Evolutionary conservation across 2,113 vertebrate species (phyloP).

Genomic region (Amblyornis subalaris): DNA sequence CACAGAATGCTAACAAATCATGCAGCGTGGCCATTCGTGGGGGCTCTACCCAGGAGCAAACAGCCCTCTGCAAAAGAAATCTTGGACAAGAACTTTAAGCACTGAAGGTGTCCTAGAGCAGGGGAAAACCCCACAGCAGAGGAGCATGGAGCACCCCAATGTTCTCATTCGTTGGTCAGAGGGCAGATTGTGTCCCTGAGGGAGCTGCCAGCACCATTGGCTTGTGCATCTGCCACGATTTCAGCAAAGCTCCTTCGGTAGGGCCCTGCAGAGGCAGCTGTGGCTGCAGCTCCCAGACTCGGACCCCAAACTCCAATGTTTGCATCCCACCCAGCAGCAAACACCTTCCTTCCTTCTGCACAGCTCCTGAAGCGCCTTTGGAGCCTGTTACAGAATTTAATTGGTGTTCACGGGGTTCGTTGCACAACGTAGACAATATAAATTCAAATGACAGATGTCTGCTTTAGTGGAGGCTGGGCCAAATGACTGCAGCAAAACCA

Average conservation of each 20-base stretch:
- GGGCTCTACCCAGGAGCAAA: neutral
- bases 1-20: neutral
- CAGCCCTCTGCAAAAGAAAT: neutral
- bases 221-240: neutral
- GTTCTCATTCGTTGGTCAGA: neutral
- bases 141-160: neutral
- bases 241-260: neutral
- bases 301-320: constrained; percentile 13
- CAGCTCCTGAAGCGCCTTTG: constrained; percentile 23
- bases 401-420: constrained; percentile 22
- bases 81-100: neutral
- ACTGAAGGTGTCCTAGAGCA: neutral
- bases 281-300: neutral
- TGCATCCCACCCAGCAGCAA: constrained; percentile 23
- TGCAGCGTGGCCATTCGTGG: neutral
- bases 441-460: neutral
- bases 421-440: neutral
- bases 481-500: neutral
- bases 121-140: neutral
- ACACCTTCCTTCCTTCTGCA: neutral
- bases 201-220: neutral
- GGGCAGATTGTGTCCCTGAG: neutral
- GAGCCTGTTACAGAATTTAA: neutral
- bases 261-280: neutral
- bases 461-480: neutral